Evolutionary conservation across 2,797 vertebrate species (phyloP).

Genomic region (Miichthys miiuy): DNA sequence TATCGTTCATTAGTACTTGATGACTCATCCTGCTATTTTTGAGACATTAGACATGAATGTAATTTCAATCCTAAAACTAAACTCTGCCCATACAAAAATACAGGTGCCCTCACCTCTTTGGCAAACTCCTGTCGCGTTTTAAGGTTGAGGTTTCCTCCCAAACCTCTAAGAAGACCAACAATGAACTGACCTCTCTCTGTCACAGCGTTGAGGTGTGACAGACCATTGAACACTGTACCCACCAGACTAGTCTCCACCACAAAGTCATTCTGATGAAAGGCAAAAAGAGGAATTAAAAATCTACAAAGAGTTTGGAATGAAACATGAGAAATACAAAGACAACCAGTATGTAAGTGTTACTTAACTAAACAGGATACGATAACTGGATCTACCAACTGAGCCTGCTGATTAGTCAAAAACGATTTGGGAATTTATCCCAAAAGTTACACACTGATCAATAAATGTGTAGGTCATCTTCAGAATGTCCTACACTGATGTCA

Average conservation of each 20-base stretch:
- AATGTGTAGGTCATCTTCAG: background rate
- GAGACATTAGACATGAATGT: background rate
- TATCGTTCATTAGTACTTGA: background rate
- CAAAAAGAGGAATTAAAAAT: conserved; percentile 9
- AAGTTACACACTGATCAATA: background rate
- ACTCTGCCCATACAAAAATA: background rate
- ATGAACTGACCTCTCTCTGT: conserved; percentile 90
- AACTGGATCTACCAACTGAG: background rate
- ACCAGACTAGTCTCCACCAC: conserved; percentile 96
- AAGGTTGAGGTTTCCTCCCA: conserved; percentile 94
- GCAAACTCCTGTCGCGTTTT: conserved; percentile 94
- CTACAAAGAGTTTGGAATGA: background rate
- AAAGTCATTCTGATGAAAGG: conserved; percentile 89
- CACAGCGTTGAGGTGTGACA: conserved; percentile 93
- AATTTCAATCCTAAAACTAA: conserved; percentile 2
- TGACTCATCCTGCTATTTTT: background rate
- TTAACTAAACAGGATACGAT: background rate
- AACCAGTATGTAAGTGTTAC: background rate
- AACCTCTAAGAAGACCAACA: conserved; percentile 91
- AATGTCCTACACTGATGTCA: background rate
- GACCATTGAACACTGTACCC: conserved; percentile 94
- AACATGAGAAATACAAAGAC: conserved; percentile 1
- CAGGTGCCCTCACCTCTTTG: conserved; percentile 89
- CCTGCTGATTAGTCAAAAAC: background rate
- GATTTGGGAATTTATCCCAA: background rate